These are phyloP conservation scores for Whitmania pigra DNA, from an alignment of 1,140 invertebrate species.

Conservation along the genomic window DNA sequence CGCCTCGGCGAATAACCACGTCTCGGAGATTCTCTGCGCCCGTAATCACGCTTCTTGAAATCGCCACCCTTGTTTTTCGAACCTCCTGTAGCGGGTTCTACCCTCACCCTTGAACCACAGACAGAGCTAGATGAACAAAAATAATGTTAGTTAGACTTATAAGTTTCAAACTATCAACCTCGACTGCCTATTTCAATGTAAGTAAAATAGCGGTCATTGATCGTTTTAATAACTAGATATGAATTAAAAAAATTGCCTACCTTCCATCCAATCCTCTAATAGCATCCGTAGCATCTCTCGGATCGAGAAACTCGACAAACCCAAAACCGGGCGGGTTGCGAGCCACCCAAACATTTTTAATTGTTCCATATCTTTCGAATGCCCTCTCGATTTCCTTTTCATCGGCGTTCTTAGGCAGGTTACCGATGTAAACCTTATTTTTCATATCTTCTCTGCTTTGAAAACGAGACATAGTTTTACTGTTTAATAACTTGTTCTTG, in stretches of 20 bases:
- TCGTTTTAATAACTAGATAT: neutral
- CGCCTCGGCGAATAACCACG: too few relatives aligned
- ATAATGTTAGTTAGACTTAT: neutral
- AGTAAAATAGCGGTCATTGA: neutral
- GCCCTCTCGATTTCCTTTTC: slow-evolving; percentile 8
- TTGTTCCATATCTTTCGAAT: slow-evolving; percentile 57
- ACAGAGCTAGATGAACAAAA: slow-evolving; percentile 51
- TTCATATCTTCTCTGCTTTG: neutral
- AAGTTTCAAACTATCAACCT: neutral
- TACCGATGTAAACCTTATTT: slow-evolving; percentile 11
- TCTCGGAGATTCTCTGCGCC: too few relatives aligned
- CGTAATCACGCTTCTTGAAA: too few relatives aligned
- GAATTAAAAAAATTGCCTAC: slow-evolving; percentile 30
- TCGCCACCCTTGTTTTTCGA: slow-evolving; percentile 19
- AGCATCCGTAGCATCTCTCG: slow-evolving; percentile 82
- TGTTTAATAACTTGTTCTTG: too few relatives aligned
- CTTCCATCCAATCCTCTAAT: slow-evolving; percentile 78
- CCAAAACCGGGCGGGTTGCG: slow-evolving; percentile 72
- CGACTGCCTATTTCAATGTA: neutral
- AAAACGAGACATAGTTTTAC: slow-evolving; percentile 14
- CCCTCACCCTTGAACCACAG: slow-evolving; percentile 73
- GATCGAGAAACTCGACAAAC: slow-evolving; percentile 89
- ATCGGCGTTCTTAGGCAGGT: slow-evolving; percentile 3
- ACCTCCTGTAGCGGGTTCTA: slow-evolving; percentile 72
- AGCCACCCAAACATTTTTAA: slow-evolving; percentile 87